These are phyloP conservation scores for Basileuterus tristriatus DNA, from an alignment of 2,797 vertebrate genomes.

Conservation along the genomic window DNA sequence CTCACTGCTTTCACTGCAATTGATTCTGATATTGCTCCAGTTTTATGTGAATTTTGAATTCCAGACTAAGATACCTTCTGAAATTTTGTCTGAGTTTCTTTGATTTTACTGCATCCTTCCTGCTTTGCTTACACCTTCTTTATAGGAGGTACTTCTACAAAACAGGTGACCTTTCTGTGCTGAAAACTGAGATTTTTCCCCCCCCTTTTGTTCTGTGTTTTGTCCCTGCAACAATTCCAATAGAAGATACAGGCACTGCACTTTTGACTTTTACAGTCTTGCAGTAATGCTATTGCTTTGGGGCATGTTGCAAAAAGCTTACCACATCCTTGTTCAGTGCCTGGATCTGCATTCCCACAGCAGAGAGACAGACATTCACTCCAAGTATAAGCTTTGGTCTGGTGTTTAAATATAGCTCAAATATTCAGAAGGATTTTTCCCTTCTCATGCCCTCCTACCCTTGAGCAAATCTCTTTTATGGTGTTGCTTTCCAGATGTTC, in stretches of 20 bases:
- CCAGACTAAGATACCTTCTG: not conserved
- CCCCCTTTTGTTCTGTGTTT: not conserved
- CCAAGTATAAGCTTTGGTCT: constrained; percentile 30
- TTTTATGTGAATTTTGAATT: not conserved
- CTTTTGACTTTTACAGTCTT: not conserved
- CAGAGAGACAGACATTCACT: not conserved
- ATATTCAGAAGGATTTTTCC: constrained; percentile 33
- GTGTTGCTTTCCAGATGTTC: constrained; percentile 54
- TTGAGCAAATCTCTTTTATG: not conserved
- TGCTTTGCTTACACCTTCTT: not conserved
- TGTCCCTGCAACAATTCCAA: not conserved
- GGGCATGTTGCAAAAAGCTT: constrained; percentile 24
- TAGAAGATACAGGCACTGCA: not conserved
- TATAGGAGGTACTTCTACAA: not conserved
- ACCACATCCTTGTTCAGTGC: constrained; percentile 29
- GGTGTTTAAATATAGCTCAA: constrained; percentile 62
- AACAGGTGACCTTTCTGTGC: not conserved
- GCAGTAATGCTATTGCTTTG: not conserved
- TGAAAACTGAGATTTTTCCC: not conserved
- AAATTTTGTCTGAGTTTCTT: not conserved
- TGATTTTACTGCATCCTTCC: not conserved
- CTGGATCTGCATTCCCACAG: constrained; percentile 30
- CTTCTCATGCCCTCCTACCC: constrained; percentile 66
- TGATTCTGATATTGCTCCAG: not conserved
- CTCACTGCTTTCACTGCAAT: not conserved